Base-by-base conservation (phyloP, 2,113 vertebrate species). In the Benitochromis conjunctus region DNA sequence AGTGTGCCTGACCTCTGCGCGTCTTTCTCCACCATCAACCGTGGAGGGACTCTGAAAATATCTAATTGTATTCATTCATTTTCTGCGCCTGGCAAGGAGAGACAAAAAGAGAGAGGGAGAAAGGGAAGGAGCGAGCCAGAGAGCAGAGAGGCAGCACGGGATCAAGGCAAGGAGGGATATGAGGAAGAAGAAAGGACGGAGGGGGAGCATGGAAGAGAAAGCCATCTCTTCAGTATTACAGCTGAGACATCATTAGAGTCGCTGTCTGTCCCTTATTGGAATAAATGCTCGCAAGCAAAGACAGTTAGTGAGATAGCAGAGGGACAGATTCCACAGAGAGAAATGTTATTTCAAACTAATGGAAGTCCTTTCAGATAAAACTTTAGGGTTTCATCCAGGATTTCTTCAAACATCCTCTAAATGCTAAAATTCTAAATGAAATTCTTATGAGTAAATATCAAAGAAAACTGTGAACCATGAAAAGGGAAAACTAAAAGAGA, bases 51-150 rank as follows among this genome's bases (percentile, higher is more conserved):
- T 96, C 94, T 90, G 94, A 85, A 96, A 97, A 95, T 94, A 96
- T 94, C 94, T 97, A 97, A 97, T 96, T 96, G 95, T 96, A 96
- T 96, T 96, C 94, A 96, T 96, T 97, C 93, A 92, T 96, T 97
- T 97, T 96, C 94, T 94, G 89, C 89, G 92, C 95, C 91, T 95
- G 96, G 96, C 95, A 86, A 95, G 81, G 89, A 85, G 76, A 86
- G 84, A 54, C 19, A 74, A 74, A 69, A 82, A 81, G 62, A 66
- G 31, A 62, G 41, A 5, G 48, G n/a, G 46, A 57, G 58, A 1
- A 74, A 79, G 90, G 88, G 92, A 74, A 79, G 54, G 38, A 58
- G 77, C 6, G 54, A 9, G 71, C 24, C 43, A 57, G 79, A 46
- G 85, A 16, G 34, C 53, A 5, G 55, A 71, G 83, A 84, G 89